Percentiles rank a stretch among this genome's conserved stretches.
These are phyloP conservation scores for Ochotona princeps DNA, from an alignment of 2,113 vertebrate species.

Conservation along the genomic window DNA sequence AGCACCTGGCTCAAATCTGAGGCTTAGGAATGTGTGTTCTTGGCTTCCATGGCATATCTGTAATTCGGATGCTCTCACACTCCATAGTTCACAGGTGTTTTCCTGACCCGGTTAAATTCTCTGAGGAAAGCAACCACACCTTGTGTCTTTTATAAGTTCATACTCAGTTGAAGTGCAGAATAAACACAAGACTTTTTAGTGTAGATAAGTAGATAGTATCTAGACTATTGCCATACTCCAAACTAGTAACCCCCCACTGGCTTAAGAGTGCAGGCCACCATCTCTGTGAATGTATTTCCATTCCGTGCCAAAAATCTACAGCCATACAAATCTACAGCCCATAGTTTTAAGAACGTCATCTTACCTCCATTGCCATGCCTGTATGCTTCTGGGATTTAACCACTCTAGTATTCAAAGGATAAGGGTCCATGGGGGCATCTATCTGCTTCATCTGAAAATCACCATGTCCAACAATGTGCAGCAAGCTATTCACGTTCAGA, in stretches of 20 bases:
- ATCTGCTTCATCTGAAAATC: conserved; percentile 97
- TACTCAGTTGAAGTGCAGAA: neutral
- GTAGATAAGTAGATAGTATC: neutral
- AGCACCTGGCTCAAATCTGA: neutral
- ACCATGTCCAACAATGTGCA: conserved; percentile 95
- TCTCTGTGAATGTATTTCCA: conserved; percentile 36
- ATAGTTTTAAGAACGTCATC: neutral
- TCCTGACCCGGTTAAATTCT: neutral
- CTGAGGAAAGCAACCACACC: neutral
- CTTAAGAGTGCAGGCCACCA: neutral
- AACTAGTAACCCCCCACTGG: neutral
- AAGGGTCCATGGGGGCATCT: conserved; percentile 92
- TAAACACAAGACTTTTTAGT: too few species aligned
- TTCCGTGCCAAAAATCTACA: neutral
- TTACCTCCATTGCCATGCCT: conserved; percentile 89
- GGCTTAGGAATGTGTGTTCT: conserved; percentile 4
- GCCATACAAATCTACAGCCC: neutral
- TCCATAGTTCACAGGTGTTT: neutral
- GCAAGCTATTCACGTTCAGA: conserved; percentile 91
- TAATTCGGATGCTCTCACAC: neutral
- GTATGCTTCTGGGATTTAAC: conserved; percentile 84
- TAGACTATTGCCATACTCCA: neutral
- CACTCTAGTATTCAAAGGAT: conserved; percentile 86
- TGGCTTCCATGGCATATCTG: neutral
- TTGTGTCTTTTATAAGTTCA: conserved; percentile 16